Base-by-base conservation (phyloP, 2,797 vertebrate species). In the Telmatherina bonti region DNA sequence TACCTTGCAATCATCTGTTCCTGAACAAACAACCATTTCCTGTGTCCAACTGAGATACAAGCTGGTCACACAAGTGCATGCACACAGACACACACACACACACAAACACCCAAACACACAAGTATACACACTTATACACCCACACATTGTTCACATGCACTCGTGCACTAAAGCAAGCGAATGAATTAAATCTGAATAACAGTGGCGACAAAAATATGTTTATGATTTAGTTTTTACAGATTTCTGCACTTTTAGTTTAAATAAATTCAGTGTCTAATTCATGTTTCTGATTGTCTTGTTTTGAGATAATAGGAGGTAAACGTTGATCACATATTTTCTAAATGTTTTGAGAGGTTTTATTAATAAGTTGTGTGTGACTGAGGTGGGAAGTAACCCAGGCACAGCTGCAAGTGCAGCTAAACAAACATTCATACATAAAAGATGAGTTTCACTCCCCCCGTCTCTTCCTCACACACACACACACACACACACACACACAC, bases 341-440 rank as follows among this genome's bases (percentile, higher is more conserved):
- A 75, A 76, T 24, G 31, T 62, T 60, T 33, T 55, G 63, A 77
- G 82, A 69, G 59, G 65, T 71, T 87, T 87, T 84, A 81, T 80
- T 74, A 76, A 75, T 75, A 78, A 76, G 62, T 55, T 79, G 79
- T 85, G 78, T 86, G 84, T 86, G 85, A 84, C 85, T 77, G 79
- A 88, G 85, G 78, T 78, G 74, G 83, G 76, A 85, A 87, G 80
- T 82, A 86, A 90, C 78, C 54, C 55, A 67, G 71, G 66, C 89
- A 81, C 89, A 92, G 88, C 89, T 89, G 89, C 79, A 87, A 89
- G 79, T 81, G 85, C 83, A 85, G 81, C 82, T 88, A 83, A 79
- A 88, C 85, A 90, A 89, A 90, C 82, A 83, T 80, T 89, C 87
- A 89, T 89, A 63, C 89, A 90, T 88, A 81, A 90, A 90, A 90